Percentiles rank a stretch among this genome's conserved stretches.
phyloP scores from a whole-genome alignment of 2,888 invertebrate species.

The Stenotaenia linearis region DNA sequence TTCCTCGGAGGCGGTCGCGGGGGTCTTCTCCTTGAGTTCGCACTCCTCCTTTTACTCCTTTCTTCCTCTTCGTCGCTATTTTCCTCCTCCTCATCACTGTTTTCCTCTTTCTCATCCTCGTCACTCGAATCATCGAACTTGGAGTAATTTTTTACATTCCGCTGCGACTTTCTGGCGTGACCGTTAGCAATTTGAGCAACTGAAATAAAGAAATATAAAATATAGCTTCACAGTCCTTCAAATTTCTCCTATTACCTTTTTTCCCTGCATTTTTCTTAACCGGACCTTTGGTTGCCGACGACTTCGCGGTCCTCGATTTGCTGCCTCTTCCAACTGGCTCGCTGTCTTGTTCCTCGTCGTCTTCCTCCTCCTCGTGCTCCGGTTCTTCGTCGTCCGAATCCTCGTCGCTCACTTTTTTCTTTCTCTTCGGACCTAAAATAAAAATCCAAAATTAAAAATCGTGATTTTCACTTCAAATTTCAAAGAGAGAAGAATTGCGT shows the following conservation, averaged over 20 bases:
- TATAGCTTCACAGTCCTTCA: neutral
- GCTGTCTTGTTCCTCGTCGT: slow-evolving; percentile 10
- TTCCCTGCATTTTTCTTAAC: neutral
- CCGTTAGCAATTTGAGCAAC: slow-evolving; percentile 35
- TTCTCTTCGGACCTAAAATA: slow-evolving; percentile 34
- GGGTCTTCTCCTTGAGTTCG: neutral
- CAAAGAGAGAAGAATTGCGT: neutral
- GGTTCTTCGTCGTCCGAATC: slow-evolving; percentile 35
- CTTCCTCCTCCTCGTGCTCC: slow-evolving; percentile 38
- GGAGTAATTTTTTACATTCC: slow-evolving; percentile 42
- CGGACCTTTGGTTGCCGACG: neutral
- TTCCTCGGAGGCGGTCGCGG: neutral
- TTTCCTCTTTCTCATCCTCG: slow-evolving; percentile 38
- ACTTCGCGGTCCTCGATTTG: neutral
- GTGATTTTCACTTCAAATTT: neutral
- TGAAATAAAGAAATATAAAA: neutral
- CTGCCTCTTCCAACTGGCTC: neutral
- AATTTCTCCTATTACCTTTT: neutral
- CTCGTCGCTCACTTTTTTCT: slow-evolving; percentile 35
- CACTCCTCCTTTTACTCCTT: neutral
- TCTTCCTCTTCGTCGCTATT: slow-evolving; percentile 40
- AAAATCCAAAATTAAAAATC: neutral
- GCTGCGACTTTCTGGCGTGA: neutral
- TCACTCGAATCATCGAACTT: slow-evolving; percentile 40
- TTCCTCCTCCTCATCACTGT: slow-evolving; percentile 40